Conservation (phyloP, 2,113 vertebrate species). For the Phyllopteryx taeniolatus region DNA sequence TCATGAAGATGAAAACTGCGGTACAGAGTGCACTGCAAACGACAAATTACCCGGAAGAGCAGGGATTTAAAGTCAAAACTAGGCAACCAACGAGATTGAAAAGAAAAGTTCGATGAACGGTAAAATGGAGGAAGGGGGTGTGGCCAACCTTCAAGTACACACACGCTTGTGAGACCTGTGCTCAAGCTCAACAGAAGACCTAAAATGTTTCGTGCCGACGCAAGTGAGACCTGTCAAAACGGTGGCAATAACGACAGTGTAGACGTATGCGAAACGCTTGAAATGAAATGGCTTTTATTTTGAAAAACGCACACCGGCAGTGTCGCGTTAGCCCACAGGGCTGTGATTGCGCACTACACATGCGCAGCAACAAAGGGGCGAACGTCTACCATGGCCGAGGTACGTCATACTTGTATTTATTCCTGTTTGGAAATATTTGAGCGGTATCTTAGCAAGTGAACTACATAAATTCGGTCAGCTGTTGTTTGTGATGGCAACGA, state of each 20-base stretch:
- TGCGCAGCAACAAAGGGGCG: background rate
- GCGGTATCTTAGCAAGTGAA: background rate
- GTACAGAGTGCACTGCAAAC: too few relatives aligned
- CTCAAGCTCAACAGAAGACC: too few relatives aligned
- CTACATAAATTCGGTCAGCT: background rate
- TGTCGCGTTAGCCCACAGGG: background rate
- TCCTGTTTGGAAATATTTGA: background rate
- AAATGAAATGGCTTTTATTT: slow-evolving; percentile 7
- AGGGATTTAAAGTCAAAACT: too few relatives aligned
- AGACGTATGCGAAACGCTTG: background rate
- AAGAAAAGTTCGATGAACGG: too few relatives aligned
- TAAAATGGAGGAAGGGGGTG: too few relatives aligned
- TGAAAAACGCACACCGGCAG: slow-evolving; percentile 21
- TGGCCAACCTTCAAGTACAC: too few relatives aligned
- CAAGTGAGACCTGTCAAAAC: background rate
- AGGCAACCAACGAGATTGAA: too few relatives aligned
- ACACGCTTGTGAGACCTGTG: too few relatives aligned
- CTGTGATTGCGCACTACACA: background rate
- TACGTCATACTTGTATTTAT: slow-evolving; percentile 15
- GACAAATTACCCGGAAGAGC: too few relatives aligned
- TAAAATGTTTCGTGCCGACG: background rate
- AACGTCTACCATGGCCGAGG: slow-evolving; percentile 66
- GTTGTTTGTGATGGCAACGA: background rate
- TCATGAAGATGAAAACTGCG: too few relatives aligned
- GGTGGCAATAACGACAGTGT: background rate